These are phyloP conservation scores for Naja naja DNA, from an alignment of 2,113 vertebrate species.

Conservation along the genomic window DNA sequence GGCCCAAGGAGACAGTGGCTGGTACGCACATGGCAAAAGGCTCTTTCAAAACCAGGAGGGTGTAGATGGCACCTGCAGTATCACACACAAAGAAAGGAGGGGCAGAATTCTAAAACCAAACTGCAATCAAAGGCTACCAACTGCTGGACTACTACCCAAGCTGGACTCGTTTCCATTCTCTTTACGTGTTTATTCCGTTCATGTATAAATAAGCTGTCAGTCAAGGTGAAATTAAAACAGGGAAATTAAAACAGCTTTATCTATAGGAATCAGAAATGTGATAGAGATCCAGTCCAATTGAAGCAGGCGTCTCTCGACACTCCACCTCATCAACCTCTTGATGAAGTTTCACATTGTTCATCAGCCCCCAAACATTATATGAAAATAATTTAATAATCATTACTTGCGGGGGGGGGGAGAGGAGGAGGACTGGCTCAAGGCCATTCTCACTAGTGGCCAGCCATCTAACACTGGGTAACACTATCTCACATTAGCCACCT, in stretches of 20 bases:
- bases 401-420: neutral
- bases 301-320: neutral
- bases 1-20: constrained; percentile 62
- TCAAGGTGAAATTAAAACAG: neutral
- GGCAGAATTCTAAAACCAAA: neutral
- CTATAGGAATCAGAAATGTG: neutral
- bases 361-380: neutral
- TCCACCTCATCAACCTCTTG: neutral
- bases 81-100: neutral
- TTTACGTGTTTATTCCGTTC: neutral
- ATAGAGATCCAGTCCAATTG: neutral
- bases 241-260: neutral
- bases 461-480: neutral
- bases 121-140: neutral
- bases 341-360: neutral
- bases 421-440: too few species aligned
- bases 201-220: neutral
- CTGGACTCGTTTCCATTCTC: neutral
- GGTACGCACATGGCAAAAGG: constrained; percentile 68
- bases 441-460: neutral
- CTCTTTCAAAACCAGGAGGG: constrained; percentile 68
- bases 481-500: neutral
- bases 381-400: neutral
- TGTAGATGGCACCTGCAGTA: constrained; percentile 74
- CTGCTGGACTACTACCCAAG: neutral